Evolutionary conservation across 2,888 invertebrate genomes (phyloP).

Genomic region (Drosophila recens): DNA sequence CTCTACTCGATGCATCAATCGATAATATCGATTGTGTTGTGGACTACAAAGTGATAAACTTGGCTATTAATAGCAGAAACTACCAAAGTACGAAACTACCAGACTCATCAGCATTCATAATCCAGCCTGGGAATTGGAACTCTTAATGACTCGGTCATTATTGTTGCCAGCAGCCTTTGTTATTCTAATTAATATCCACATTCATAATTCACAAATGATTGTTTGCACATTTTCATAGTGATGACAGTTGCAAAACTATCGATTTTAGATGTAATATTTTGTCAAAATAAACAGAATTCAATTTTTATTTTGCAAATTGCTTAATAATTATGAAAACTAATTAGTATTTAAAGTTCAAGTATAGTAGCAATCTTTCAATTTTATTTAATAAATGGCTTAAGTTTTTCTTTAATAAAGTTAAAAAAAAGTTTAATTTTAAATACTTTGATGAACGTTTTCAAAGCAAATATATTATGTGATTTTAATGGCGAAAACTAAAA

Average conservation of each 20-base stretch:
- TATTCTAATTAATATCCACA: slow-evolving; percentile 18
- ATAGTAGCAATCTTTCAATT: too few species aligned
- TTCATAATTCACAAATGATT: slow-evolving; percentile 12
- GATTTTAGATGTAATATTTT: too few species aligned
- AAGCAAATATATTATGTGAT: too few species aligned
- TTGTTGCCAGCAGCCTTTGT: slow-evolving; percentile 12
- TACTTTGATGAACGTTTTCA: too few species aligned
- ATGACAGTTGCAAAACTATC: background rate
- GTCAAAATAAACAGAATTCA: too few species aligned
- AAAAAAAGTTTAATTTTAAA: too few species aligned
- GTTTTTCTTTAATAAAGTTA: too few species aligned
- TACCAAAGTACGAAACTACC: background rate
- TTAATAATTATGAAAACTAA: too few species aligned
- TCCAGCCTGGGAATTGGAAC: background rate
- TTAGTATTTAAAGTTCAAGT: too few species aligned
- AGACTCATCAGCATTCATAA: slow-evolving; percentile 13
- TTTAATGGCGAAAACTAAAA: too few species aligned
- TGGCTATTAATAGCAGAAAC: slow-evolving; percentile 5
- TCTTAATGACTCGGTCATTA: slow-evolving; percentile 20
- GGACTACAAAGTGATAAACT: background rate
- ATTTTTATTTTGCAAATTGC: too few species aligned
- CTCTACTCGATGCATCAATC: background rate
- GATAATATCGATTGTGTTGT: slow-evolving; percentile 12
- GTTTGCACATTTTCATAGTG: background rate
- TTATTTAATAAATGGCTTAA: too few species aligned